Evolutionary conservation across 2,888 invertebrate species (phyloP).

Genomic region (Osedax frankpressi): DNA sequence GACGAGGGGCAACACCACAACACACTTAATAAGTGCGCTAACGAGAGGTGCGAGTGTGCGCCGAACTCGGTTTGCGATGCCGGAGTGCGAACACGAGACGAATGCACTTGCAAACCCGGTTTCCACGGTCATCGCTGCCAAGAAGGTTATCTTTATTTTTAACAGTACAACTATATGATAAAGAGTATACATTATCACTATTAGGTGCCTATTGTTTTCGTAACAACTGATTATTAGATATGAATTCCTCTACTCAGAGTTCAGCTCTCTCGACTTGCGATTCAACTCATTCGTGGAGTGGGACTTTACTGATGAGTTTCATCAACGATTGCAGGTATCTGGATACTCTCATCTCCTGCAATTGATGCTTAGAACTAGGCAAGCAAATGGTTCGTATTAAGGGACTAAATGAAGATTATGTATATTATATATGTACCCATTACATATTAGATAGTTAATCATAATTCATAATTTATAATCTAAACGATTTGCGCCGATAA

Average conservation of each 20-base stretch:
- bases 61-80: constrained; percentile 71
- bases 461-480: too few relatives aligned
- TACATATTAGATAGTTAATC: too few relatives aligned
- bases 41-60: constrained; percentile 52
- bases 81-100: constrained; percentile 48
- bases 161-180: too few relatives aligned
- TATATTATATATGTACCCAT: too few relatives aligned
- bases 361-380: constrained; percentile 78
- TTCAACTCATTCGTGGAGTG: constrained; percentile 92
- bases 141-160: background rate
- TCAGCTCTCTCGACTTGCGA: constrained; percentile 58
- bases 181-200: too few relatives aligned
- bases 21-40: constrained; percentile 62
- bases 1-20: constrained; percentile 64
- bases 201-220: too few relatives aligned
- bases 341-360: constrained; percentile 64
- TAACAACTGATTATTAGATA: too few relatives aligned
- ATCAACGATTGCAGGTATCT: constrained; percentile 29
- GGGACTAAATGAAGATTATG: too few relatives aligned
- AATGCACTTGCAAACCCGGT: constrained; percentile 83
- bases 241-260: too few relatives aligned
- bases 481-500: too few relatives aligned
- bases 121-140: constrained; percentile 54
- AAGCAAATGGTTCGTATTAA: constrained; percentile 50
- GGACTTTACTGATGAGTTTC: constrained; percentile 54